Evolutionary conservation across 2,113 vertebrate genomes (phyloP).

Genomic region (Lophotis ruficrista): DNA sequence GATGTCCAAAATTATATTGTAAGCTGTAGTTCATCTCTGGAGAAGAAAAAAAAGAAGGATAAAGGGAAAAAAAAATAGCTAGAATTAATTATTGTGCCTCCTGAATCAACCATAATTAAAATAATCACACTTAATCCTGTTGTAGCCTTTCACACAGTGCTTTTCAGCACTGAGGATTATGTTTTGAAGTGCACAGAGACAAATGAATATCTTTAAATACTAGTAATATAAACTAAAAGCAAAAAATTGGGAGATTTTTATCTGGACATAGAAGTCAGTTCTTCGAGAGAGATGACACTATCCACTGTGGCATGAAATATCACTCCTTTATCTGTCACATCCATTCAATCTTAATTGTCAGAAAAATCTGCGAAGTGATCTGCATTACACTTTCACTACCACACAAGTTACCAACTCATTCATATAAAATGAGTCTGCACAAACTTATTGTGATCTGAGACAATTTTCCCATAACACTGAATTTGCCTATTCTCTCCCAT

Average conservation of each 20-base stretch:
- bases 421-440: background rate
- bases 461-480: background rate
- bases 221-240: slow-evolving; percentile 3
- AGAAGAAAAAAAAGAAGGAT: slow-evolving; percentile 2
- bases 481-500: background rate
- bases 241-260: background rate
- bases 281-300: background rate
- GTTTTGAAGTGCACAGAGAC: background rate
- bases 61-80: background rate
- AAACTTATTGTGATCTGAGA: background rate
- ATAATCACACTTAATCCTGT: background rate
- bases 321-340: background rate
- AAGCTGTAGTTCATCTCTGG: background rate
- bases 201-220: slow-evolving; percentile 15
- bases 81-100: background rate
- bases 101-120: background rate
- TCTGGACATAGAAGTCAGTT: background rate
- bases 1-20: background rate
- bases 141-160: background rate
- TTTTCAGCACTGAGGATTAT: slow-evolving; percentile 4
- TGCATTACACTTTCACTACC: background rate
- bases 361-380: background rate
- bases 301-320: background rate
- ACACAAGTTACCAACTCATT: background rate
- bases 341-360: background rate